phyloP scores from a whole-genome alignment of 2,888 invertebrate species.

The Chalcosyrphus nemorum region DNA sequence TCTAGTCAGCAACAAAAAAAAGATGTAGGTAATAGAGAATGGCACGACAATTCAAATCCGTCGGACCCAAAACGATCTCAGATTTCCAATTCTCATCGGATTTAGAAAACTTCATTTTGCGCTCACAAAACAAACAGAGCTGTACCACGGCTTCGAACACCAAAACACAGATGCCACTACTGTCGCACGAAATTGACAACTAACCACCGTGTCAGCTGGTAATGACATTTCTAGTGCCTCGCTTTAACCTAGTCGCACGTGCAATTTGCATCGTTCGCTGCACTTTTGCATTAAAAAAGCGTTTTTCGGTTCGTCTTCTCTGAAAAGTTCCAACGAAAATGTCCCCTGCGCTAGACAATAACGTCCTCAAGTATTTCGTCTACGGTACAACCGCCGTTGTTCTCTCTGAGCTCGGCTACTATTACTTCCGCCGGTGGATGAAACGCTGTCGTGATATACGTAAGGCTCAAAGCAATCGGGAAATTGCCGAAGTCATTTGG shows the following conservation, averaged over 20 bases:
- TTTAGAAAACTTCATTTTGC: too few species aligned
- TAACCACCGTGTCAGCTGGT: slow-evolving; percentile 41
- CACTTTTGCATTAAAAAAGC: slow-evolving; percentile 36
- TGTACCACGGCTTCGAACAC: too few species aligned
- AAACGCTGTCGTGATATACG: slow-evolving; percentile 23
- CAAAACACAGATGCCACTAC: slow-evolving; percentile 27
- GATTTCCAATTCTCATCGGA: too few species aligned
- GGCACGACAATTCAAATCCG: too few species aligned
- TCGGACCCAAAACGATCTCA: too few species aligned
- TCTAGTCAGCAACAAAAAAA: too few species aligned
- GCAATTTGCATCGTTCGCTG: slow-evolving; percentile 63
- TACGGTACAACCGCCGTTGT: slow-evolving; percentile 37
- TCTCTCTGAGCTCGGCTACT: slow-evolving; percentile 42
- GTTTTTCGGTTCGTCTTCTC: not conserved
- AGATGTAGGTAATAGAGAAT: too few species aligned
- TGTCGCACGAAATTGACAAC: slow-evolving; percentile 6
- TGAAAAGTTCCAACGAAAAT: slow-evolving; percentile 5
- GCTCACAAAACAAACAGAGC: slow-evolving; percentile 36
- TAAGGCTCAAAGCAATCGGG: slow-evolving; percentile 1
- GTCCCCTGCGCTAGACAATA: slow-evolving; percentile 3
- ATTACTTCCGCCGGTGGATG: slow-evolving; percentile 20
- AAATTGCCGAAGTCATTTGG: slow-evolving; percentile 58
- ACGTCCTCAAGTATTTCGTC: slow-evolving; percentile 15
- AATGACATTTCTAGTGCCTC: slow-evolving; percentile 31
- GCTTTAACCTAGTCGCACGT: slow-evolving; percentile 62